Evolutionary conservation across 2,113 vertebrate genomes (phyloP).

Genomic region (Leucosticte australis): DNA sequence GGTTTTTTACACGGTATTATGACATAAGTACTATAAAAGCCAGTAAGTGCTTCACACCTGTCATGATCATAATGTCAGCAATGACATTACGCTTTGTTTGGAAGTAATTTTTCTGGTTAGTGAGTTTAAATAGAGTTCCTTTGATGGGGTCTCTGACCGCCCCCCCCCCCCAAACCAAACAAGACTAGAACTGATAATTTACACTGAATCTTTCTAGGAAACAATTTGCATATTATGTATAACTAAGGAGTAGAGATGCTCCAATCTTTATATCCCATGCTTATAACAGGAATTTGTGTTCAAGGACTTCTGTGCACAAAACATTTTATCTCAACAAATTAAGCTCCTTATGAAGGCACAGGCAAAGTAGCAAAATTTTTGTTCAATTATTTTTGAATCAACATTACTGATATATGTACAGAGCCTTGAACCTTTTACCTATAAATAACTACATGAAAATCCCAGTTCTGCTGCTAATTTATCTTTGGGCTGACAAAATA

Average conservation of each 20-base stretch:
- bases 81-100: neutral
- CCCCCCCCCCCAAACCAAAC: neutral
- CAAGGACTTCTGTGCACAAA: neutral
- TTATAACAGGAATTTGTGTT: neutral
- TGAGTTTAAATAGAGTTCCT: neutral
- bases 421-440: neutral
- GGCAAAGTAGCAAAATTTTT: neutral
- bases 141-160: neutral
- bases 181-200: neutral
- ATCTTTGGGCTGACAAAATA: neutral
- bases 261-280: neutral
- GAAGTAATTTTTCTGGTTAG: neutral
- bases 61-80: neutral
- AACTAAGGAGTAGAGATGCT: neutral
- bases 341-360: neutral
- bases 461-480: neutral
- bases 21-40: neutral
- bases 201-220: neutral
- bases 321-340: neutral
- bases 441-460: neutral
- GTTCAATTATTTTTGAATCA: neutral
- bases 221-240: neutral
- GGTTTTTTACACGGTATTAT: neutral
- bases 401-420: neutral
- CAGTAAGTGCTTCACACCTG: neutral